Conservation (phyloP, 2,797 vertebrate genomes). For the Denticeps clupeoides region DNA sequence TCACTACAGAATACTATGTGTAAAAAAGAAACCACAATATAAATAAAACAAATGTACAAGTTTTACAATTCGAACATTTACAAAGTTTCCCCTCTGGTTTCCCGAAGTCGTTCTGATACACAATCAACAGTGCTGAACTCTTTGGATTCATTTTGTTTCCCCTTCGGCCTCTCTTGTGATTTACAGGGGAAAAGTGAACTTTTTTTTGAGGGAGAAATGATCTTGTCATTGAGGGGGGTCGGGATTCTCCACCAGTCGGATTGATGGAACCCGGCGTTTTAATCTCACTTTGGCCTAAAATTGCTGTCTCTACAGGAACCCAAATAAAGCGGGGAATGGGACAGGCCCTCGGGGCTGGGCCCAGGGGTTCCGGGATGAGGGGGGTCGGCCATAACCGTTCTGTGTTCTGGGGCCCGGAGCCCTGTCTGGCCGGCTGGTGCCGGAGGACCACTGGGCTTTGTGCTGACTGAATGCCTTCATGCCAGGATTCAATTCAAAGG, state of each 20-base stretch:
- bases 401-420: conserved; percentile 11
- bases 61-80: conserved; percentile 98
- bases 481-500: conserved; percentile 58
- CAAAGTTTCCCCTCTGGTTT: conserved; percentile 72
- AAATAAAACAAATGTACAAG: conserved; percentile 99
- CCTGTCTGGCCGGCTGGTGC: neutral
- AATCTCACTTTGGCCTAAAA: conserved; percentile 64
- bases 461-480: conserved; percentile 63
- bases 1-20: conserved; percentile 90
- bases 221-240: conserved; percentile 38
- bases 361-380: conserved; percentile 29
- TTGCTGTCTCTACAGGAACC: conserved; percentile 35
- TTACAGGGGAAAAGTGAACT: too few relatives aligned
- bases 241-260: conserved; percentile 29
- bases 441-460: conserved; percentile 43
- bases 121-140: conserved; percentile 80
- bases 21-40: conserved; percentile 93
- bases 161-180: conserved; percentile 51
- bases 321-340: conserved; percentile 12
- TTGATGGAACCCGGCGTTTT: conserved; percentile 49
- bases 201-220: too few relatives aligned
- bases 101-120: conserved; percentile 74
- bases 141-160: conserved; percentile 74
- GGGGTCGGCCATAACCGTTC: conserved; percentile 35
- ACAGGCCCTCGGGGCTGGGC: conserved; percentile 29